These are phyloP conservation scores for Pristionchus maxplancki DNA, from an alignment of 2,888 invertebrate species.

Conservation along the genomic window DNA sequence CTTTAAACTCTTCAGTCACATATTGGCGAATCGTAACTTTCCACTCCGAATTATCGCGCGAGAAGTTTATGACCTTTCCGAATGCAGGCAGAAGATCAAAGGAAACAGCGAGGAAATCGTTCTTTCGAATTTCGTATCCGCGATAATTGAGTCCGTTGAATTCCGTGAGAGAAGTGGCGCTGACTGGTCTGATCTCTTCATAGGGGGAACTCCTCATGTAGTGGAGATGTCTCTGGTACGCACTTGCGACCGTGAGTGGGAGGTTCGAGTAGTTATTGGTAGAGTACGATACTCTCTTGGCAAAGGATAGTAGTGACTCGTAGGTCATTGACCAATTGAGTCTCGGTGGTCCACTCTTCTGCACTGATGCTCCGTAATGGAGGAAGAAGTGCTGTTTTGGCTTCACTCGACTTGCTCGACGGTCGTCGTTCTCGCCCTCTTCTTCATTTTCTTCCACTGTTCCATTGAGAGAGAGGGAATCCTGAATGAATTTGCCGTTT, in stretches of 20 bases:
- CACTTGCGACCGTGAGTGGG: not conserved
- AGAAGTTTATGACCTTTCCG: not conserved
- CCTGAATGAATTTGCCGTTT: not conserved
- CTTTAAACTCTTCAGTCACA: not conserved
- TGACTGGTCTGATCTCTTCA: not conserved
- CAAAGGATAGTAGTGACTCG: not conserved
- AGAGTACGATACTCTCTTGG: not conserved
- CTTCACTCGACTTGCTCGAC: not conserved
- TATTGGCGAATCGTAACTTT: not conserved
- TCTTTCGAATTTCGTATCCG: not conserved
- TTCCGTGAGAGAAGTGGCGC: not conserved
- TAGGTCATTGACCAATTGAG: constrained; percentile 2
- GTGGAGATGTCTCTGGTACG: not conserved
- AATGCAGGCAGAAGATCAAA: not conserved
- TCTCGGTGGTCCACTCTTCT: not conserved
- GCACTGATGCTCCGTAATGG: not conserved
- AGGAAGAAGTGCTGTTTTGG: constrained; percentile 6
- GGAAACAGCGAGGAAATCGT: not conserved
- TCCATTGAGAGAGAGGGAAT: not conserved
- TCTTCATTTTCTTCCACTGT: not conserved
- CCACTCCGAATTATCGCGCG: not conserved
- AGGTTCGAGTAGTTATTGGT: not conserved
- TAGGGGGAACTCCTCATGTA: not conserved
- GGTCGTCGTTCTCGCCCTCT: not conserved
- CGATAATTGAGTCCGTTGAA: not conserved